These are phyloP conservation scores for Acanthurus tractus DNA, from an alignment of 2,797 vertebrate species.

Conservation along the genomic window DNA sequence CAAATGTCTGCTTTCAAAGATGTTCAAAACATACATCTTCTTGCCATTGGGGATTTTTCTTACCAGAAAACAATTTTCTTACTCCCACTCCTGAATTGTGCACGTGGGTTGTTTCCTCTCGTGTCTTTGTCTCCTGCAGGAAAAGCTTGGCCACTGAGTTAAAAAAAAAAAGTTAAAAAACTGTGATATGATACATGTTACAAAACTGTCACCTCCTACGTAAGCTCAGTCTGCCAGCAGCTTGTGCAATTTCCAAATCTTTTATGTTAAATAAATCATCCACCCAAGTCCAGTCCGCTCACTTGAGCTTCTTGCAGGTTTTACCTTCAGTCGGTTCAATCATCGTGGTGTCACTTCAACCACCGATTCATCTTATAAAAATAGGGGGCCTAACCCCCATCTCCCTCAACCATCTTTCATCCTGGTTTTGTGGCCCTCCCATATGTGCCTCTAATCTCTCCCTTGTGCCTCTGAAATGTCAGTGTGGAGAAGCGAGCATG, in stretches of 20 bases:
- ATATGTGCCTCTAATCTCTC: conserved; percentile 80
- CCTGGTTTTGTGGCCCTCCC: conserved; percentile 76
- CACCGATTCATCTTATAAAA: conserved; percentile 71
- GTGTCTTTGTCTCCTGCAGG: conserved; percentile 1
- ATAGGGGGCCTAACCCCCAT: conserved; percentile 78
- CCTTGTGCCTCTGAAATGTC: conserved; percentile 83
- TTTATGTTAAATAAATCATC: conserved; percentile 52
- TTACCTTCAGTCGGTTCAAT: conserved; percentile 58
- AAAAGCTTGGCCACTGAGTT: not conserved
- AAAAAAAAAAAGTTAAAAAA: conserved; percentile 25
- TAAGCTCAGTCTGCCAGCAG: not conserved
- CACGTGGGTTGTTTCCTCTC: conserved; percentile 35
- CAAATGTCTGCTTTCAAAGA: conserved; percentile 49
- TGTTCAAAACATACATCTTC: conserved; percentile 58
- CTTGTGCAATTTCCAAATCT: conserved; percentile 26
- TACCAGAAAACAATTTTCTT: conserved; percentile 32
- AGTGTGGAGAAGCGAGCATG: conserved; percentile 79
- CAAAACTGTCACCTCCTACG: conserved; percentile 42
- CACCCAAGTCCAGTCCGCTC: conserved; percentile 12
- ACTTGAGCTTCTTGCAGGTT: conserved; percentile 47
- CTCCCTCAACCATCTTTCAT: conserved; percentile 78
- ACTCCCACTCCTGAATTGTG: conserved; percentile 35
- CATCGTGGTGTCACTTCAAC: conserved; percentile 60
- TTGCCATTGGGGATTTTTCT: conserved; percentile 54
- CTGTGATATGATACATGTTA: conserved; percentile 17